Conservation (phyloP, 2,888 invertebrate species). For the Drosophila heteroneura region DNA sequence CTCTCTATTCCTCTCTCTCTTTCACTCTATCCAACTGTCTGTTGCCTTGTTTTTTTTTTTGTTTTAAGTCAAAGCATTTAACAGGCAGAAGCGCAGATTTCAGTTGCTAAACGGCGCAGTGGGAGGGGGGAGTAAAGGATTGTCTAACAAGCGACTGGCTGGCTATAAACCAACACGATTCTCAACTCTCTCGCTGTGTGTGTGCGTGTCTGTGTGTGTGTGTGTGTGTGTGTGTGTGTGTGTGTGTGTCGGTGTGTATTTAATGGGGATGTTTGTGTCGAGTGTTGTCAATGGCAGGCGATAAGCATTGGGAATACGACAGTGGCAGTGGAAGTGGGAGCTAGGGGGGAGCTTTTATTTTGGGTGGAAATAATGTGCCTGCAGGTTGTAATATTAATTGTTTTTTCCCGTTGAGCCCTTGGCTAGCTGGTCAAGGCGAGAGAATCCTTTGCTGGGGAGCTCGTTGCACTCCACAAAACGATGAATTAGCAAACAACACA, state of each 20-base stretch:
- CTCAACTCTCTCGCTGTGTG: background rate
- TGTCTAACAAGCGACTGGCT: conserved; percentile 30
- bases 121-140: conserved; percentile 17
- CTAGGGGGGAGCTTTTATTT: background rate
- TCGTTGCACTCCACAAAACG: conserved; percentile 11
- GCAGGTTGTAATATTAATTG: conserved; percentile 79
- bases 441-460: conserved; percentile 42
- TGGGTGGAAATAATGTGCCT: conserved; percentile 67
- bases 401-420: conserved; percentile 66
- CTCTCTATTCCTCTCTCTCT: background rate
- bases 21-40: conserved; percentile 17
- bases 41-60: conserved; percentile 18
- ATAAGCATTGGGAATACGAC: conserved; percentile 42
- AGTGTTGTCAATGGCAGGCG: conserved; percentile 75
- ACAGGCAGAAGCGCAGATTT: conserved; percentile 42
- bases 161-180: conserved; percentile 7
- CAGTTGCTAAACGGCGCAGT: conserved; percentile 15
- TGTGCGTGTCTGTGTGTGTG: conserved; percentile 1
- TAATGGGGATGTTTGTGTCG: conserved; percentile 31
- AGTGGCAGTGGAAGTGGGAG: background rate
- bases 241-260: conserved; percentile 2
- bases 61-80: conserved; percentile 35
- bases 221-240: conserved; percentile 2
- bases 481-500: conserved; percentile 15
- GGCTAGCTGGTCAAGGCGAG: conserved; percentile 42